Evolutionary conservation across 2,888 invertebrate genomes (phyloP).

Genomic region (Brassicogethes aeneus): DNA sequence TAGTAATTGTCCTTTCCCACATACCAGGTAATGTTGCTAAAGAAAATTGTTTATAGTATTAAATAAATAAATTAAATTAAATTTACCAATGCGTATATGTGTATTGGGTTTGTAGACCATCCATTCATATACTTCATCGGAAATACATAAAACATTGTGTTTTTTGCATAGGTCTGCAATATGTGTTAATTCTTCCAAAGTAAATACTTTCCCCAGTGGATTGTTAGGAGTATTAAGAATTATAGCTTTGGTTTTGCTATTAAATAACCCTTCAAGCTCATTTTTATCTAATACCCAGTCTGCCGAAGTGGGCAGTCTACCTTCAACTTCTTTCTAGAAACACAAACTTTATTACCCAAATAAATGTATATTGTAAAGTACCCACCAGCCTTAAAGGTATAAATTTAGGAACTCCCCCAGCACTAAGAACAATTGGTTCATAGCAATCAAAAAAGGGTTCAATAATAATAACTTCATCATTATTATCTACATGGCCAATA

Average conservation of each 20-base stretch:
- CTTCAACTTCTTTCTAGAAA: slow-evolving; percentile 25
- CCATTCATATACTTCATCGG: slow-evolving; percentile 99
- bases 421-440: slow-evolving; percentile 84
- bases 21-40: slow-evolving; percentile 85
- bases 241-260: slow-evolving; percentile 82
- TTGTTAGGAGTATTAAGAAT: slow-evolving; percentile 98
- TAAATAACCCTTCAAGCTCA: slow-evolving; percentile 76
- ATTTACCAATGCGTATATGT: slow-evolving; percentile 81
- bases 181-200: slow-evolving; percentile 54
- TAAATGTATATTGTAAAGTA: background rate
- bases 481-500: slow-evolving; percentile 72
- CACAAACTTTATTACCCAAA: background rate
- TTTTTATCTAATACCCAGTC: slow-evolving; percentile 84
- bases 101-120: slow-evolving; percentile 74
- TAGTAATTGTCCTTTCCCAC: slow-evolving; percentile 96
- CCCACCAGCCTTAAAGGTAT: slow-evolving; percentile 78
- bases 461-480: slow-evolving; percentile 90
- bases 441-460: slow-evolving; percentile 99
- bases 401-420: slow-evolving; percentile 79
- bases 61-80: slow-evolving; percentile 2
- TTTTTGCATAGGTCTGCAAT: slow-evolving; percentile 88
- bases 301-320: slow-evolving; percentile 52
- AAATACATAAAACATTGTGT: slow-evolving; percentile 82
- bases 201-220: slow-evolving; percentile 89
- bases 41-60: slow-evolving; percentile 10